Evolutionary conservation across 2,113 vertebrate genomes (phyloP).

Genomic region (Aegithalos caudatus): DNA sequence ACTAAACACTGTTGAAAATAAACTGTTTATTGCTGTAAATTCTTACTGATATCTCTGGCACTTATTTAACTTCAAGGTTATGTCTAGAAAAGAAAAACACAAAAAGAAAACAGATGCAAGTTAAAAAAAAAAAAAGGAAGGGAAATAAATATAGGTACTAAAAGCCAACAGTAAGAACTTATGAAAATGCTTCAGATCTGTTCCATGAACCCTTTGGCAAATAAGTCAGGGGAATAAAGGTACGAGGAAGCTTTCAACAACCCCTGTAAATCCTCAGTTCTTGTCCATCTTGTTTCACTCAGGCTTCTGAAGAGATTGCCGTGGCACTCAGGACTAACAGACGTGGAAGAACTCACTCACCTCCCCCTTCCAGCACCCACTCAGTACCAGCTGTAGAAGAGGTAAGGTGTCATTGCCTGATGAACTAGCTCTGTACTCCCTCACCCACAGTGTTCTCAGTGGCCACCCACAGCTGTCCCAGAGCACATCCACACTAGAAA

Average conservation of each 20-base stretch:
- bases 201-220: neutral
- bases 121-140: neutral
- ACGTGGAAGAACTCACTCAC: fast-evolving
- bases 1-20: neutral
- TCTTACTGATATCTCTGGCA: neutral
- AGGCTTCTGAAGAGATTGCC: neutral
- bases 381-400: neutral
- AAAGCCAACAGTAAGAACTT: neutral
- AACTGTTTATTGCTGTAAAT: neutral
- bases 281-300: neutral
- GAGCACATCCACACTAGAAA: neutral
- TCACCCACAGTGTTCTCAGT: neutral
- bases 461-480: neutral
- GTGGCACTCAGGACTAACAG: neutral
- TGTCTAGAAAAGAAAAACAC: neutral
- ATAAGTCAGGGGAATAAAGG: neutral
- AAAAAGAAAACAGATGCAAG: neutral
- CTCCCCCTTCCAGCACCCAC: neutral
- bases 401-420: fast-evolving
- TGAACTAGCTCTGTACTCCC: neutral
- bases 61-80: neutral
- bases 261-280: neutral
- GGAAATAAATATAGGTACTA: neutral
- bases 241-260: neutral
- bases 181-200: neutral